phyloP scores from a whole-genome alignment of 2,113 vertebrate species.

The Boulengeromyrus knoepffleri region DNA sequence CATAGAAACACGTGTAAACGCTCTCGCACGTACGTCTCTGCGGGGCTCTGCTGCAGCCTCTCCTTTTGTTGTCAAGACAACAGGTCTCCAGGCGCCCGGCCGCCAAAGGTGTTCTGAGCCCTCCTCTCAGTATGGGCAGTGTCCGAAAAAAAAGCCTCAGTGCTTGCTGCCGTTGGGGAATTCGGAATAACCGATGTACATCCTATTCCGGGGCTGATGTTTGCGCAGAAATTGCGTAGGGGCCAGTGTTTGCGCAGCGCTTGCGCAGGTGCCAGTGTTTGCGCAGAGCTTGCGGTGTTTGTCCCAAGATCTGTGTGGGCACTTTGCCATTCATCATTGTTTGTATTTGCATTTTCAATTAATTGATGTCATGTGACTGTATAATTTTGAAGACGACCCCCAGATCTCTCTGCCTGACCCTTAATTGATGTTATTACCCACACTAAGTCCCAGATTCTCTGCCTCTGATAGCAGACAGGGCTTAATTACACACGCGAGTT shows the following conservation, averaged over 20 bases:
- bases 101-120: conserved; percentile 12
- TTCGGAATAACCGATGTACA: background rate
- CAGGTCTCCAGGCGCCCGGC: conserved; percentile 29
- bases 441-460: conserved; percentile 45
- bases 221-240: background rate
- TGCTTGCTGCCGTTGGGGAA: background rate
- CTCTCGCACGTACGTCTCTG: background rate
- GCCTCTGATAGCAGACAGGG: conserved; percentile 56
- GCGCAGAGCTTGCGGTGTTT: conserved; percentile 18
- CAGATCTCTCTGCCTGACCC: conserved; percentile 51
- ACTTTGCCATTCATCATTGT: conserved; percentile 52
- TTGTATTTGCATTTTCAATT: conserved; percentile 66
- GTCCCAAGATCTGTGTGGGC: conserved; percentile 29
- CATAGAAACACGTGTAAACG: background rate
- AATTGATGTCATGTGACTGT: conserved; percentile 49
- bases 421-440: conserved; percentile 65
- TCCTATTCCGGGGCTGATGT: background rate
- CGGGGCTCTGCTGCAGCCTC: background rate
- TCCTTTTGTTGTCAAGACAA: conserved; percentile 27
- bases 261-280: conserved; percentile 21
- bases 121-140: background rate
- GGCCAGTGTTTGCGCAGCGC: too few species aligned
- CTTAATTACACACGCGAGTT: conserved; percentile 59
- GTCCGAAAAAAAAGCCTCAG: background rate
- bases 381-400: conserved; percentile 42